Conservation (phyloP, 2,113 vertebrate genomes). For the Hemiprocne comata region DNA sequence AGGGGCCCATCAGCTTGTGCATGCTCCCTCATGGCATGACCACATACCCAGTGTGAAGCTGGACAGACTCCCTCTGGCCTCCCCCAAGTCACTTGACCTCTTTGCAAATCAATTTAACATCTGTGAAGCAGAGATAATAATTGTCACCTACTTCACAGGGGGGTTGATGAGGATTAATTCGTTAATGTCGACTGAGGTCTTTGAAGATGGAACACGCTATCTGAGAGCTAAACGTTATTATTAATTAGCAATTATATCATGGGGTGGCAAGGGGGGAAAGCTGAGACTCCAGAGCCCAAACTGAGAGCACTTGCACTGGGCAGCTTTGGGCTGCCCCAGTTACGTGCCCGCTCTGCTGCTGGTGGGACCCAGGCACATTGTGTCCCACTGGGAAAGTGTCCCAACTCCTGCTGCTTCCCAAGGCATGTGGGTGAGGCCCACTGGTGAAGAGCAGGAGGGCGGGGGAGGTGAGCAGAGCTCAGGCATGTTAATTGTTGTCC, state of each 20-base stretch:
- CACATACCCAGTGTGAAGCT: rapidly evolving
- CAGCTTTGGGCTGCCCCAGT: slow-evolving; percentile 14
- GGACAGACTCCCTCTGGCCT: background rate
- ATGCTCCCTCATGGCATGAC: background rate
- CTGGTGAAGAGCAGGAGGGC: background rate
- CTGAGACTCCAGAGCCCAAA: background rate
- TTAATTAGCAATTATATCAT: slow-evolving; percentile 69
- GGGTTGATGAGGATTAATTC: slow-evolving; percentile 71
- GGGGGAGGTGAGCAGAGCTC: background rate
- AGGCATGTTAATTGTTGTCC: background rate
- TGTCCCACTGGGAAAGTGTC: background rate
- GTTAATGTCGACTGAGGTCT: slow-evolving; percentile 71
- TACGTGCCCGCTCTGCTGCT: background rate
- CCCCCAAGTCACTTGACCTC: slow-evolving; percentile 55
- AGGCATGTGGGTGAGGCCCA: rapidly evolving
- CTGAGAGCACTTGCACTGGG: background rate
- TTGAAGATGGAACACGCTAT: slow-evolving; percentile 61
- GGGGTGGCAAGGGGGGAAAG: background rate
- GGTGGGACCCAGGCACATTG: background rate
- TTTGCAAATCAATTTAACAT: slow-evolving; percentile 70
- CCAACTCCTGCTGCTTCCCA: rapidly evolving
- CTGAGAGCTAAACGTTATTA: slow-evolving; percentile 64
- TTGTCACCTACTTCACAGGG: slow-evolving; percentile 66
- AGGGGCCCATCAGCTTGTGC: background rate
- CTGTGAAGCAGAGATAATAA: slow-evolving; percentile 67